These are phyloP conservation scores for Drosophila putrida DNA, from an alignment of 2,888 invertebrate species.

Conservation along the genomic window DNA sequence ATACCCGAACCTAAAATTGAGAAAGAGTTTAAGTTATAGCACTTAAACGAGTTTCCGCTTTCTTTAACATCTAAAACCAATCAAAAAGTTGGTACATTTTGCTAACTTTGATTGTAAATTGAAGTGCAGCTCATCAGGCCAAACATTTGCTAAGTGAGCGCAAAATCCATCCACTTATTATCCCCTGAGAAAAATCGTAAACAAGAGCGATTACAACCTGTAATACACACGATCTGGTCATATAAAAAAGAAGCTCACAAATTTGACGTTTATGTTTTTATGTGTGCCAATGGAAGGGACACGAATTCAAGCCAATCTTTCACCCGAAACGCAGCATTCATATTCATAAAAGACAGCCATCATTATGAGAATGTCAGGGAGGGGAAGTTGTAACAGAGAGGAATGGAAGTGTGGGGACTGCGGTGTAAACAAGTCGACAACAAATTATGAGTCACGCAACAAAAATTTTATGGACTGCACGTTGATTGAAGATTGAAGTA, in stretches of 20 bases:
- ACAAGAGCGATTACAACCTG: slow-evolving; percentile 64
- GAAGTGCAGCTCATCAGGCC: slow-evolving; percentile 18
- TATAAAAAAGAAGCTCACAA: slow-evolving; percentile 66
- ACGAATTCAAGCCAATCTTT: slow-evolving; percentile 8
- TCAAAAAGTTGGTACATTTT: slow-evolving; percentile 8
- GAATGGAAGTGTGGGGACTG: background rate
- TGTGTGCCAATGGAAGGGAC: slow-evolving; percentile 11
- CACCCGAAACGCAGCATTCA: slow-evolving; percentile 41
- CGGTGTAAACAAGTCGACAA: slow-evolving; percentile 71
- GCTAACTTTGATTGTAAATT: slow-evolving; percentile 32
- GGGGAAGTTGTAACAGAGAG: background rate
- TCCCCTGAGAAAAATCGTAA: slow-evolving; percentile 33
- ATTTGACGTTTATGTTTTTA: slow-evolving; percentile 73
- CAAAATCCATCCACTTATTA: slow-evolving; percentile 61
- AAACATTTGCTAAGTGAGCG: slow-evolving; percentile 8
- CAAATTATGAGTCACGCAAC: slow-evolving; percentile 69
- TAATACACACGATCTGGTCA: slow-evolving; percentile 74
- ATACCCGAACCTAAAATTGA: too few relatives aligned
- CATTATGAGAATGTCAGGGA: slow-evolving; percentile 35
- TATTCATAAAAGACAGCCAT: slow-evolving; percentile 51
- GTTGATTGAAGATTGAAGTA: slow-evolving; percentile 56
- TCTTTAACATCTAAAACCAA: background rate
- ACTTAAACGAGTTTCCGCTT: background rate
- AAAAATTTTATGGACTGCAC: slow-evolving; percentile 68
- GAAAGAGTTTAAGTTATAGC: background rate